phyloP scores from a whole-genome alignment of 2,113 vertebrate species.

The Aplodontia rufa region DNA sequence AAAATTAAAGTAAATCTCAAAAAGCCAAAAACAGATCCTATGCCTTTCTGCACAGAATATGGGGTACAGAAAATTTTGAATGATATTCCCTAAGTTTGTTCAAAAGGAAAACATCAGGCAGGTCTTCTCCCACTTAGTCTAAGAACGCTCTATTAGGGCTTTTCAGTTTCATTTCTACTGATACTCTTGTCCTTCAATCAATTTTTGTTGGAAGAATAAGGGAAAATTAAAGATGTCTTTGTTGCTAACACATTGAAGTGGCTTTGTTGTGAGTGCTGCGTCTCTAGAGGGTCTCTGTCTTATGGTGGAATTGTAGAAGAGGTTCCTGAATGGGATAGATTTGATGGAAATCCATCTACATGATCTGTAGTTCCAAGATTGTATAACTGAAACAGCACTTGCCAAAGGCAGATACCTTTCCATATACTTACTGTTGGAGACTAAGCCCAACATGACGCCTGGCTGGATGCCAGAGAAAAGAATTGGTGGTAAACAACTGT shows the following conservation, averaged over 20 bases:
- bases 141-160: neutral
- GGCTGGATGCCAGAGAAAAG: too few species aligned
- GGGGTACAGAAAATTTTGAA: neutral
- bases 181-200: neutral
- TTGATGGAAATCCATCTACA: neutral
- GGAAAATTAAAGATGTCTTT: neutral
- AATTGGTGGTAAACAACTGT: too few species aligned
- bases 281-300: neutral
- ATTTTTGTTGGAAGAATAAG: slow-evolving; percentile 2
- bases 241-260: neutral
- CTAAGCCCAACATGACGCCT: too few species aligned
- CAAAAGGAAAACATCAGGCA: neutral
- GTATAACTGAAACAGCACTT: neutral
- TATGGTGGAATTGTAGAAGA: neutral
- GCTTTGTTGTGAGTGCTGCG: neutral
- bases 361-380: neutral
- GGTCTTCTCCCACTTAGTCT: neutral
- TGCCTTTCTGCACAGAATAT: neutral
- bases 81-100: neutral
- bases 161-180: neutral
- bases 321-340: neutral
- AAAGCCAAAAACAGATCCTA: neutral
- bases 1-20: neutral
- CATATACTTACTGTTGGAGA: too few species aligned
- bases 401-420: neutral